A percentile compares a stretch with the other conserved stretches of the same genome.
Conservation (phyloP, 1,140 invertebrate genomes). For the Schmidtea mediterranea region DNA sequence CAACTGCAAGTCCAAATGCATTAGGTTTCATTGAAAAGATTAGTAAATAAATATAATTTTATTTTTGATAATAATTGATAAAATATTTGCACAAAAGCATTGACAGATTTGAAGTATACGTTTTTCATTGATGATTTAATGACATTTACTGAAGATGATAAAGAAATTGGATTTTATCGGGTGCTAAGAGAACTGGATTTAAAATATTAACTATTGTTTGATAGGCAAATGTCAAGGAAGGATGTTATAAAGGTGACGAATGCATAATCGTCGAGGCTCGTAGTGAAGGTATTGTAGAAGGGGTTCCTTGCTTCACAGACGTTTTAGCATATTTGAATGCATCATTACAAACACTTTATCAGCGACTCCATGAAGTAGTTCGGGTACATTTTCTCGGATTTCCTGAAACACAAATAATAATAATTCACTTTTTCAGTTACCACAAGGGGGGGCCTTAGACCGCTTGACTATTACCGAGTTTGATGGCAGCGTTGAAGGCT, state of each 20-base stretch:
- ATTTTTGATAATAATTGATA: conserved; percentile 8
- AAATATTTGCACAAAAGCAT: conserved; percentile 1
- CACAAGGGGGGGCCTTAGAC: background rate
- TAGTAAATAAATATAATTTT: conserved; percentile 4
- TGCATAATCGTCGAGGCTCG: conserved; percentile 24
- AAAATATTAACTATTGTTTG: background rate
- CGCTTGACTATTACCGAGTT: background rate
- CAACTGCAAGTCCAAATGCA: conserved; percentile 11
- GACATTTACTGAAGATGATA: conserved; percentile 22
- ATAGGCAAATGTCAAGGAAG: background rate
- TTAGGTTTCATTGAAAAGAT: conserved; percentile 13
- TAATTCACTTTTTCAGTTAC: background rate
- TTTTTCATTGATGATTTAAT: conserved; percentile 22
- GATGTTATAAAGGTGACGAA: conserved; percentile 12
- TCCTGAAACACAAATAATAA: background rate
- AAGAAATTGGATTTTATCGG: conserved; percentile 22
- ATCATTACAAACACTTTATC: conserved; percentile 22
- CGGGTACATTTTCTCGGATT: conserved; percentile 13
- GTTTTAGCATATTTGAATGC: conserved; percentile 21
- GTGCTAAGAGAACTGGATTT: conserved; percentile 11
- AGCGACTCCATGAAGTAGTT: conserved; percentile 26
- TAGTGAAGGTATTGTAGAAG: conserved; percentile 24
- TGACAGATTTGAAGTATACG: conserved; percentile 20
- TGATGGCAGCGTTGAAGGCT: background rate
- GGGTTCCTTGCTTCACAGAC: conserved; percentile 24